Evolutionary conservation across 1,140 invertebrate species (phyloP), one percentile per base, ranked within the genome.

Genomic region (Leguminivora glycinivorella): DNA sequence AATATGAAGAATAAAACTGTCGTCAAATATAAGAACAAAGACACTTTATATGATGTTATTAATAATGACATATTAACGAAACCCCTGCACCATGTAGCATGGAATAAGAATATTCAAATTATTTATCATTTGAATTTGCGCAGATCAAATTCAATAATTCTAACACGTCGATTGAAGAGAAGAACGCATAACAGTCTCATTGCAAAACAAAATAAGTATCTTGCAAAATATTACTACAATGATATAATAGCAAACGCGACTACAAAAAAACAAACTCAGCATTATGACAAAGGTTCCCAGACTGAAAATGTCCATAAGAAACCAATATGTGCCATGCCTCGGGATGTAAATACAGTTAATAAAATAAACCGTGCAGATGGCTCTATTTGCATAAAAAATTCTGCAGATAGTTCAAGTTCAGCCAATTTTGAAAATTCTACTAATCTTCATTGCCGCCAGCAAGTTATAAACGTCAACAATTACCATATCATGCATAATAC

Each of bases 141-240:
- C 1, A 83, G 81, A 66, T 77, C 83, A 34, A 84, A 78, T 69
- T 80, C 82, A 10, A 85, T 89, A 56, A 70, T 81, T 40, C 56
- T 89, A 24, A 80, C 84, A 14, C 75, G 76, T 19, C 80, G 79
- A 80, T 77, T 89, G 4, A 88, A 83, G 77, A 84, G 70, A 73
- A 81, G 73, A 9, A 82, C 87, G 40, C 74, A 83, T 71, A 74
- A 70, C 40, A 77, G 73, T 25, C 71, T 82, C 60, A 2, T 73
- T 69, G 17, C 81, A 77, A 22, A 83, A 75, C 58, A 40, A 22
- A 2, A 19, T 52, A 2, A 6, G 19, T n/a, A 52, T 52, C 6
- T 19, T 22, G 19, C 17, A 22, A 52, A 22, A 52, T 3, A 3
- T 19, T 19, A 22, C 19, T 22, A 10, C 47, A 52, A 6, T 22